These are phyloP conservation scores for Spodoptera litura DNA, from an alignment of 1,140 invertebrate genomes.

Conservation along the genomic window DNA sequence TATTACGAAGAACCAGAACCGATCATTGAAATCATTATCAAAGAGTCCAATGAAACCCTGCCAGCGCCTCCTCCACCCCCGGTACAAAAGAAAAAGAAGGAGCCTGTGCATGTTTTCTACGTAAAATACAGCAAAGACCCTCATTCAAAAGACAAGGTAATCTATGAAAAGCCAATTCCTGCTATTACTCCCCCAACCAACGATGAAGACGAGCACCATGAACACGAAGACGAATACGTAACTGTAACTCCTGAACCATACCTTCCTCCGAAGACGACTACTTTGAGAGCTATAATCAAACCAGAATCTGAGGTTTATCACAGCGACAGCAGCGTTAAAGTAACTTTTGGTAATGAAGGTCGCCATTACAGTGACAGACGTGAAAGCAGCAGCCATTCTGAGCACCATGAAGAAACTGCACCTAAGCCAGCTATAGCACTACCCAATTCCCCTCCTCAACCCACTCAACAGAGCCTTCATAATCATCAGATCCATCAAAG, in stretches of 20 bases:
- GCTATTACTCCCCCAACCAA: constrained; percentile 90
- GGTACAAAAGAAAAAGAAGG: constrained; percentile 89
- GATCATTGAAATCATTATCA: constrained; percentile 96
- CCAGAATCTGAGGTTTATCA: constrained; percentile 94
- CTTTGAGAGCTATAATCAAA: constrained; percentile 92
- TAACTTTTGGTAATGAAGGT: constrained; percentile 90
- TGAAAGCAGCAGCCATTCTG: constrained; percentile 83
- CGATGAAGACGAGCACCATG: constrained; percentile 87
- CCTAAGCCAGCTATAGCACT: constrained; percentile 87
- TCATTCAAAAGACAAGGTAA: constrained; percentile 89
- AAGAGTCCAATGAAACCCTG: constrained; percentile 93
- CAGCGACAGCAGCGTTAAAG: constrained; percentile 90
- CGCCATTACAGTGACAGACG: constrained; percentile 85
- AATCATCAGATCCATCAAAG: constrained; percentile 19
- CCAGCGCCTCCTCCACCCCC: constrained; percentile 88
- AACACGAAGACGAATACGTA: constrained; percentile 80
- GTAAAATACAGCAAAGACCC: constrained; percentile 95
- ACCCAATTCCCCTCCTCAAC: constrained; percentile 29
- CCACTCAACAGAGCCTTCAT: constrained; percentile 7
- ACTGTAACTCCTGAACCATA: constrained; percentile 81
- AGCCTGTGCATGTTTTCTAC: constrained; percentile 95
- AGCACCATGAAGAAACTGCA: constrained; percentile 86
- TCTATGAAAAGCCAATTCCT: constrained; percentile 92
- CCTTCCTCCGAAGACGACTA: constrained; percentile 89
- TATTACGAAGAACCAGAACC: constrained; percentile 93